phyloP scores from a whole-genome alignment of 2,888 invertebrate genomes.

The Drosophila buzzatii region DNA sequence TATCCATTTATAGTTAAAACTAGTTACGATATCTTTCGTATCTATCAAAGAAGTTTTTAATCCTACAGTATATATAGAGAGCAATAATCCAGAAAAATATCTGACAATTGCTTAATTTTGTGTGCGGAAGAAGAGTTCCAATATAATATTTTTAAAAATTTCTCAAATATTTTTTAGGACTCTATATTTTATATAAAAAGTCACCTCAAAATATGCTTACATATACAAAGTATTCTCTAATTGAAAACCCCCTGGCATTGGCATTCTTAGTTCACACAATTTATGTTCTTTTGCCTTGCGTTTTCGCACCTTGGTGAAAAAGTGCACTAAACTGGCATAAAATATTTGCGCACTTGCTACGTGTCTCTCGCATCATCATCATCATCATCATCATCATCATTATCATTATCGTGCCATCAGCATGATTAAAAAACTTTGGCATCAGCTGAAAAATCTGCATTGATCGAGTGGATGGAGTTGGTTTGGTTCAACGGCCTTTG shows the following conservation, averaged over 20 bases:
- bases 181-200: too few species aligned
- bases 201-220: too few species aligned
- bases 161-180: too few species aligned
- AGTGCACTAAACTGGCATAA: slow-evolving; percentile 68
- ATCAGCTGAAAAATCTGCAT: slow-evolving; percentile 66
- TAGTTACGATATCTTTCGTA: background rate
- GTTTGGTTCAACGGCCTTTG: slow-evolving; percentile 64
- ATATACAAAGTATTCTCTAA: background rate
- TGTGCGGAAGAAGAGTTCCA: too few species aligned
- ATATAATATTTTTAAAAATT: too few species aligned
- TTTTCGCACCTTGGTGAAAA: slow-evolving; percentile 59
- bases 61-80: too few species aligned
- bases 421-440: slow-evolving; percentile 74
- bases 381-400: slow-evolving; percentile 43
- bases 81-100: too few species aligned
- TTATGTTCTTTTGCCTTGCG: background rate
- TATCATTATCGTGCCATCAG: slow-evolving; percentile 55
- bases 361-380: slow-evolving; percentile 35
- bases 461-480: slow-evolving; percentile 29
- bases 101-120: too few species aligned
- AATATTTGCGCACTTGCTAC: slow-evolving; percentile 60
- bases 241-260: background rate
- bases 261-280: background rate
- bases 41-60: background rate
- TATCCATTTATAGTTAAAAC: background rate